Conservation (phyloP, 2,888 invertebrate genomes). For the Suillia variegata region DNA sequence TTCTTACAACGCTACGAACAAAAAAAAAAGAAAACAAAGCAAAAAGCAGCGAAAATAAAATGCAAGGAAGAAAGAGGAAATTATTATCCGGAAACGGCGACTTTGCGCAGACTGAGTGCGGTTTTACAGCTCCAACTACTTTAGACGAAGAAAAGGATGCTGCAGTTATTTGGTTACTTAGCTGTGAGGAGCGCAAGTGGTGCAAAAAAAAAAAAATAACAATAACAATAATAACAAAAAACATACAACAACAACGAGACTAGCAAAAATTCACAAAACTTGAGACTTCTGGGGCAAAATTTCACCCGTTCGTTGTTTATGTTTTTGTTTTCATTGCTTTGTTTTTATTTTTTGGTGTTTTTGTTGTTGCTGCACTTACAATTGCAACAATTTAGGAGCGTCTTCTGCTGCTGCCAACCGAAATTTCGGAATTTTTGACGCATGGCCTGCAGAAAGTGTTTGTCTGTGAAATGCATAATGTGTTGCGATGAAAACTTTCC, state of each 20-base stretch:
- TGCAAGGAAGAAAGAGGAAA: too few relatives aligned
- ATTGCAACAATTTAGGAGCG: background rate
- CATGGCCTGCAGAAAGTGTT: background rate
- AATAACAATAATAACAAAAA: too few relatives aligned
- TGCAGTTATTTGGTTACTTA: conserved; percentile 23
- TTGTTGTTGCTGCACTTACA: background rate
- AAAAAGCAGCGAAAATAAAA: background rate
- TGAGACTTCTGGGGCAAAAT: background rate
- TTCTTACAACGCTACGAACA: background rate
- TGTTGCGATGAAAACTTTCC: background rate
- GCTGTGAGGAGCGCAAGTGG: too few relatives aligned
- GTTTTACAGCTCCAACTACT: conserved; percentile 5
- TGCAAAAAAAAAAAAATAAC: background rate
- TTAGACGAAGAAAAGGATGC: background rate
- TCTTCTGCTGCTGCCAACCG: too few relatives aligned
- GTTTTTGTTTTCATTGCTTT: too few relatives aligned
- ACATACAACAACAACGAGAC: background rate
- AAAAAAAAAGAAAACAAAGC: too few relatives aligned
- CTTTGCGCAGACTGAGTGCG: conserved; percentile 1
- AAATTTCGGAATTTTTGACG: background rate
- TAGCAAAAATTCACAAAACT: background rate
- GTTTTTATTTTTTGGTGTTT: too few relatives aligned
- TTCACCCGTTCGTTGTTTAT: too few relatives aligned
- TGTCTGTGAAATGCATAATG: background rate
- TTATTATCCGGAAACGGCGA: conserved; percentile 15